Evolutionary conservation across 2,797 vertebrate genomes (phyloP).

Genomic region (Pseudomugil gertrudae): DNA sequence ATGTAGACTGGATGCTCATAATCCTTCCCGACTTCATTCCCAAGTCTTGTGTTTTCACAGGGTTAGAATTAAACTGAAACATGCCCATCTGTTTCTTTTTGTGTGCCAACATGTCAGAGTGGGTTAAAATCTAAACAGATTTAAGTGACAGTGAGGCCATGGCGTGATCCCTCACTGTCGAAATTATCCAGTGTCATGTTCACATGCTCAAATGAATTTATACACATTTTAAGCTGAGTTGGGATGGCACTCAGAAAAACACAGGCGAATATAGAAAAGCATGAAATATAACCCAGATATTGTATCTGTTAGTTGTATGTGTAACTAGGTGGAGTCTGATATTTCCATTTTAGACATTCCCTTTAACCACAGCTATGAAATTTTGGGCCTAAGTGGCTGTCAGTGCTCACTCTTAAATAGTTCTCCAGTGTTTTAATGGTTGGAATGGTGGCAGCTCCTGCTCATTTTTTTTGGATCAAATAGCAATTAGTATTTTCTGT

Average conservation of each 20-base stretch:
- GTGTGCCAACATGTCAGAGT: constrained; percentile 75
- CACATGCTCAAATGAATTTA: constrained; percentile 60
- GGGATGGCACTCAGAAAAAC: constrained; percentile 46
- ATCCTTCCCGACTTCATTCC: constrained; percentile 73
- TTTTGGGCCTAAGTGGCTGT: constrained; percentile 16
- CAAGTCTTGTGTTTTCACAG: constrained; percentile 74
- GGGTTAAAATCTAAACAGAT: constrained; percentile 61
- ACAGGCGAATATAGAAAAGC: constrained; percentile 22
- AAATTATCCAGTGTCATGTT: constrained; percentile 67
- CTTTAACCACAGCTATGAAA: constrained; percentile 19
- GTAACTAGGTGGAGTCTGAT: constrained; percentile 39
- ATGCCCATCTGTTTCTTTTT: constrained; percentile 73
- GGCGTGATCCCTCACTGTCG: constrained; percentile 60
- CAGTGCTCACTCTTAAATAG: constrained; percentile 7
- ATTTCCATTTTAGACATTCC: constrained; percentile 45
- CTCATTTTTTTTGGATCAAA: constrained; percentile 13
- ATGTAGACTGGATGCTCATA: constrained; percentile 54
- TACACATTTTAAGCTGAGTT: constrained; percentile 49
- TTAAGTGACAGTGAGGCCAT: constrained; percentile 73
- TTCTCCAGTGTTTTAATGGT: constrained; percentile 14
- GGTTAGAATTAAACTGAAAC: constrained; percentile 77
- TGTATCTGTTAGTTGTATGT: constrained; percentile 34
- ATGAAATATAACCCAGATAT: constrained; percentile 56
- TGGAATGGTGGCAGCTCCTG: constrained; percentile 1
- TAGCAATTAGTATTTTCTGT: background rate